phyloP scores from a whole-genome alignment of 23 tunicate species.

The Trididemnum clinides region DNA sequence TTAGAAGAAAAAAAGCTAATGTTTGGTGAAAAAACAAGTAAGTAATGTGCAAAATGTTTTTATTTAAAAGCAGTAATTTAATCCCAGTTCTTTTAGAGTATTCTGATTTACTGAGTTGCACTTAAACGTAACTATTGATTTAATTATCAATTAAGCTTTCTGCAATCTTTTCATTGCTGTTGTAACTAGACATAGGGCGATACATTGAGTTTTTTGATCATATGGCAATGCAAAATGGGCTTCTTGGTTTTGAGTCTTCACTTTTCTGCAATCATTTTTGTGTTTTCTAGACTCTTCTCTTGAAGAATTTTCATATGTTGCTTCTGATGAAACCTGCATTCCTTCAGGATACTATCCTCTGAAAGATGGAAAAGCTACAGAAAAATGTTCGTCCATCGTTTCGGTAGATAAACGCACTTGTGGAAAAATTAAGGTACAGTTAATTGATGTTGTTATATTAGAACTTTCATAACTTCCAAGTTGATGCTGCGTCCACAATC shows the following conservation, averaged over 20 bases:
- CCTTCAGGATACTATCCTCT: conserved; percentile 52
- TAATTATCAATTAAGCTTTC: no score
- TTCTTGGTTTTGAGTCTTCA: no score
- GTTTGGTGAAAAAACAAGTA: not conserved
- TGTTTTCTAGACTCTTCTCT: no score
- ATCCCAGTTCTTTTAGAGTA: not conserved
- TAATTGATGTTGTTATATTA: not conserved
- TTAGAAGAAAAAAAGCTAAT: not conserved
- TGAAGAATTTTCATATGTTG: not conserved
- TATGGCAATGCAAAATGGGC: no score
- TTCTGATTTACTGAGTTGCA: not conserved
- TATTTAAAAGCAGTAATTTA: not conserved
- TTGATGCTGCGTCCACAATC: no score
- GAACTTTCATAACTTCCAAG: no score
- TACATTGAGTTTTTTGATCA: no score
- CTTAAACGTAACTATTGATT: no score
- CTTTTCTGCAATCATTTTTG: no score
- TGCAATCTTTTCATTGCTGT: no score
- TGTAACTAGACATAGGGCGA: no score
- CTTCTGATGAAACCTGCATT: conserved; percentile 14
- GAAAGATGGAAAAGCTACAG: not conserved
- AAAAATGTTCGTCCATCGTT: not conserved
- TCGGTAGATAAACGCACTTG: not conserved
- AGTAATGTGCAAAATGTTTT: no score
- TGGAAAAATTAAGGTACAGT: conserved; percentile 16